Base-by-base conservation (phyloP, 2,797 vertebrate species). In the Hoplostethus mediterraneus region DNA sequence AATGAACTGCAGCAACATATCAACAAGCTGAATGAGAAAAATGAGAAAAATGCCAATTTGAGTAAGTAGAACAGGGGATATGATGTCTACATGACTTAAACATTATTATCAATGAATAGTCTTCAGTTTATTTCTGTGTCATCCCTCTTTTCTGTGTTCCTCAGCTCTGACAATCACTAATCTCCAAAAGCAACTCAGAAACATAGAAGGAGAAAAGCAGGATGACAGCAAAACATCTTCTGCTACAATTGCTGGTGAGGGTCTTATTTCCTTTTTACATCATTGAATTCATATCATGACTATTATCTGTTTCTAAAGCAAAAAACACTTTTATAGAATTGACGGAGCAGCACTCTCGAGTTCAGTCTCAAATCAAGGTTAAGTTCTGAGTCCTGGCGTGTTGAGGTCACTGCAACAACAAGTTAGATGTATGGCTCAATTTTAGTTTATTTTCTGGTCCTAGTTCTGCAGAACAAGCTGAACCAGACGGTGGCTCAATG, bases 401-500 rank as follows among this genome's bases (percentile, higher is more conserved):
- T 51, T 13, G 0, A 53, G 1, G 2, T 64, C 63, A 75, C 21
- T 64, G 49, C 6, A 31, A 48, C 7, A 40, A 36, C 10, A 53
- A 31, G 2, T 8, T 42, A 2, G 42, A 36, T 16, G 7, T 64
- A 6, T 33, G 36, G 8, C 5, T 53, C 38, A 8, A 40, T 8
- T 7, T 30, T 21, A 21, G 16, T 71, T 30, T 44, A 49, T 21
- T 21, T 21, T 21, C 21, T 21, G 21, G 9, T 11, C 1, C 13
- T 6, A 89, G 89, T 40, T 33, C 63, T 91, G 52, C 63, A 80
- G 73, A 14, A 36, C 16, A 71, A 63, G 7, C 49, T 87, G 67
- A 79, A 71, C 6, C 12, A 75, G 55, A 89, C 69, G 0, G 10
- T 75, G 2, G 11, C 0, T 6, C n/a, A 73, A 16, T 87, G 87